phyloP scores from a whole-genome alignment of 1,140 invertebrate species.

The Drosophila athabasca region DNA sequence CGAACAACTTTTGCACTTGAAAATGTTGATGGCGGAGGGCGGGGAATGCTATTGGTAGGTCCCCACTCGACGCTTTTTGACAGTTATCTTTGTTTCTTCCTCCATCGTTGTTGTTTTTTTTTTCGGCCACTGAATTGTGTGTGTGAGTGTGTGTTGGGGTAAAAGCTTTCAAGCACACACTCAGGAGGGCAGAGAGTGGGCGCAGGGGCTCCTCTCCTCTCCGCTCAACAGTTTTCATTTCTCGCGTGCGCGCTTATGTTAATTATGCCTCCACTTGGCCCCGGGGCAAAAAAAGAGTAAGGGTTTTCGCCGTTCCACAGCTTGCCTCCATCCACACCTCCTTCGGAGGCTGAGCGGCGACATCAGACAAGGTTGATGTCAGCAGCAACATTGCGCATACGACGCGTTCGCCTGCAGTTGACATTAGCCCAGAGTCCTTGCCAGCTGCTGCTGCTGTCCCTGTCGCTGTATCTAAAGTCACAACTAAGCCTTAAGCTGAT shows the following conservation, averaged over 20 bases:
- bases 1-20: slow-evolving; percentile 62
- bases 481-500: slow-evolving; percentile 10
- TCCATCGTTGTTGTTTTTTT: neutral
- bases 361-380: slow-evolving; percentile 11
- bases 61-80: slow-evolving; percentile 29
- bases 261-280: slow-evolving; percentile 77
- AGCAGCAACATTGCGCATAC: slow-evolving; percentile 66
- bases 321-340: neutral
- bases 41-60: too few species aligned
- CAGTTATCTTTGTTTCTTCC: slow-evolving; percentile 12
- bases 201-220: neutral
- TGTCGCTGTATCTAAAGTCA: slow-evolving; percentile 13
- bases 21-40: slow-evolving; percentile 14
- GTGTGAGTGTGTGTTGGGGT: slow-evolving; percentile 32
- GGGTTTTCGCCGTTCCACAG: slow-evolving; percentile 3
- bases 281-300: slow-evolving; percentile 53
- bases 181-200: neutral
- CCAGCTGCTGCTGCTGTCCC: slow-evolving; percentile 27
- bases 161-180: slow-evolving; percentile 73
- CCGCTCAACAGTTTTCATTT: too few species aligned
- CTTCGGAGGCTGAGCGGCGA: slow-evolving; percentile 22
- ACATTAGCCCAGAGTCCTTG: slow-evolving; percentile 37
- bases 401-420: slow-evolving; percentile 41
- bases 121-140: slow-evolving; percentile 20
- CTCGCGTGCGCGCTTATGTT: slow-evolving; percentile 57